A percentile compares a stretch with the other conserved stretches of the same genome.
Conservation (phyloP, 2,888 invertebrate species). For the Hirudinaria manillensis region DNA sequence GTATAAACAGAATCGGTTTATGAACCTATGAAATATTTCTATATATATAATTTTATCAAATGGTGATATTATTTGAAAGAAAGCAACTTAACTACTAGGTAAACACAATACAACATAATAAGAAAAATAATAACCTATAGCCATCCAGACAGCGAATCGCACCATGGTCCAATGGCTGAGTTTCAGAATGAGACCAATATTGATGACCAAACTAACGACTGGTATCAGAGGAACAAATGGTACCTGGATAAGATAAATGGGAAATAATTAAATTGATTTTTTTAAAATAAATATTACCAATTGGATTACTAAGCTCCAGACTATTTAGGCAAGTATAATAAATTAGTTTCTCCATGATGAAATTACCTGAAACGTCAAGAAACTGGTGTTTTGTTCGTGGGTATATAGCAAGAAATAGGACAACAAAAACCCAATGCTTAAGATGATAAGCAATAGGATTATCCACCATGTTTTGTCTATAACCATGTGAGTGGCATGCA, state of each 20-base stretch:
- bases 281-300: neutral
- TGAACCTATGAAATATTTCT: too few relatives aligned
- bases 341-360: neutral
- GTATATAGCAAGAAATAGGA: slow-evolving; percentile 50
- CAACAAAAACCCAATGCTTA: slow-evolving; percentile 44
- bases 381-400: slow-evolving; percentile 53
- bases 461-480: slow-evolving; percentile 63
- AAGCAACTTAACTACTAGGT: neutral
- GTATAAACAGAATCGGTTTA: too few relatives aligned
- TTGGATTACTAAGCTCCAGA: too few relatives aligned
- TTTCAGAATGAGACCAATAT: slow-evolving; percentile 51
- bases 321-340: neutral
- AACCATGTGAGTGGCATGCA: neutral
- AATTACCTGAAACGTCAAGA: slow-evolving; percentile 52
- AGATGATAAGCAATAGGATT: slow-evolving; percentile 57
- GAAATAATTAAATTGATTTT: neutral
- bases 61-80: too few relatives aligned
- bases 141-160: slow-evolving; percentile 49
- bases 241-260: slow-evolving; percentile 42
- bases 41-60: too few relatives aligned
- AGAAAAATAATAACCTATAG: slow-evolving; percentile 31
- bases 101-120: neutral
- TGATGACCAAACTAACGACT: slow-evolving; percentile 47
- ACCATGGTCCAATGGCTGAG: slow-evolving; percentile 50
- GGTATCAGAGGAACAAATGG: slow-evolving; percentile 51